Base-by-base conservation (phyloP, 1,140 invertebrate species). In the Chrysopa pallens region DNA sequence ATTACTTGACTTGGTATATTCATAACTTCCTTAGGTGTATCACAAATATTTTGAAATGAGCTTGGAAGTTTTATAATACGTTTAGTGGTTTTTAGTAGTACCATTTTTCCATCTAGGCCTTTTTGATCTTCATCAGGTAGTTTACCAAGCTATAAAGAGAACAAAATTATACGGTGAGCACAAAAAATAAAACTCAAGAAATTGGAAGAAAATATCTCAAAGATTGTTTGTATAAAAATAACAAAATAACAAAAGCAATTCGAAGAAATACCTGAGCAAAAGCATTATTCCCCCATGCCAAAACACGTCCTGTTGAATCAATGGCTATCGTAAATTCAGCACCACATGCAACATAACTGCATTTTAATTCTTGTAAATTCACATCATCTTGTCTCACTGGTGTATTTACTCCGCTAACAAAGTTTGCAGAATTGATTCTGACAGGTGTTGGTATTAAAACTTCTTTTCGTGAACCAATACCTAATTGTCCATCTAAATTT, bases 321-420 rank as follows among this genome's bases (percentile, higher is more conserved):
- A 81, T 60, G 1, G 73, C 74, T 46, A 82, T 59, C n/a, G 76
- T 81, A 52, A 73, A 83, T 54, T 83, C 78, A 42, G 72, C 71
- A 15, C 81, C 80, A 54, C 78, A 79, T 29, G 61, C 64, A 42
- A 79, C 62, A 48, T 69, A 61, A 23, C 63, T 53, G 29, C 61
- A 50, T 45, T 61, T 63, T 23, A 64, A 55, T 12, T 57, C 33
- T 46, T 52, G 47, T 23, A 33, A 12, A 42, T 49, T 45, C 14
- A 14, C 37, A 38, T 50, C 43, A 31, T 31, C 43, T 11, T 42
- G 37, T 27, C 48, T 6, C 6, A 41, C 39, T 13, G 47, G 46
- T 5, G 47, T 39, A 27, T 43, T 48, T 6, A 35, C 9, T 29
- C 49, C 46, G 38, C 35, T 49, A 29, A 50, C 44, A 11, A 38